Base-by-base conservation (phyloP, 2,113 vertebrate genomes). In the Cephalopholis sonnerati region DNA sequence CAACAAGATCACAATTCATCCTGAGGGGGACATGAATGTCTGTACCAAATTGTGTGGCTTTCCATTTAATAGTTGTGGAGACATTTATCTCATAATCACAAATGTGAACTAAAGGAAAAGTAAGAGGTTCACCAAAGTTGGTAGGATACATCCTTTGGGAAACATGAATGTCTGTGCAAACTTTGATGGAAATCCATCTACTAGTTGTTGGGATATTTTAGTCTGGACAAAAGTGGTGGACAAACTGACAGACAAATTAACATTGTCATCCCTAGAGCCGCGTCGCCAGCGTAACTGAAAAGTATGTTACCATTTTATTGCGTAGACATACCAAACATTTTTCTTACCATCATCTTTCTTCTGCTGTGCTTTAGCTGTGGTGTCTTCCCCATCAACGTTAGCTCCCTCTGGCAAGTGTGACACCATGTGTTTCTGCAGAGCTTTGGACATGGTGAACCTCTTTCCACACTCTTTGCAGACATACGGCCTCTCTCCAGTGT, bases 401-500 rank as follows among this genome's bases (percentile, higher is more conserved):
- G 61, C 57, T 13, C 80, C 92, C 18, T 91, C 91, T 7, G 87
- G 78, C 0, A 73, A 67, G 74, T 96, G 95, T 9, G 82, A 74
- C 36, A 84, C 22, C 61, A 89, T 44, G 53, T 96, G 96, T 78
- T 92, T 94, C 74, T 93, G 92, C 29, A 96, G 86, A 57, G 89
- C 74, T 74, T 93, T 95, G 27, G 93, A 67, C 91, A 93, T 90
- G 67, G 80, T 90, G 83, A 96, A 96, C 76, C 93, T 91, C 82
- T 91, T 94, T 46, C 93, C 95, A 78, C 95, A 96, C 9, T 94
- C 92, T 74, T 94, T 95, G 81, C 96, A 96, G 32, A 94, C 74
- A 44, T 95, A 96, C 0, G 95, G 96, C 79, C 83, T 93, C 82
- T 96, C 96, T 50, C 94, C 95, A 1, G 94, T 95, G 89, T 96